Conservation (phyloP, 2,888 invertebrate species). For the Acrocyrtus sp. region DNA sequence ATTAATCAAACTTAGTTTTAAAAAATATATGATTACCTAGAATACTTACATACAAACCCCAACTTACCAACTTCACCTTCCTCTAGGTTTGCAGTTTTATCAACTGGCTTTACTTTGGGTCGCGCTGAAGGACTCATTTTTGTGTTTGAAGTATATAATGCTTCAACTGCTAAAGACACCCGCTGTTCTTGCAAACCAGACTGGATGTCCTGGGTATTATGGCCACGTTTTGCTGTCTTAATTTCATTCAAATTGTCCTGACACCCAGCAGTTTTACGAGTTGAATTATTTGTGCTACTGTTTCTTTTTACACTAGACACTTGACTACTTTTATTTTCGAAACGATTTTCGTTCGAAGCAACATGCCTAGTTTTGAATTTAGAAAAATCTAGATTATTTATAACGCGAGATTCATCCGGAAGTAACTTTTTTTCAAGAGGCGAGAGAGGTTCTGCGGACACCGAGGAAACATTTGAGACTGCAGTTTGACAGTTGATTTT, state of each 20-base stretch:
- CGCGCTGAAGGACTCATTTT: neutral
- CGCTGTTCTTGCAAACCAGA: neutral
- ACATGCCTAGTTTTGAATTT: no score
- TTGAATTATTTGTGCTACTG: neutral
- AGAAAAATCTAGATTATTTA: no score
- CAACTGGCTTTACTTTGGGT: slow-evolving; percentile 16
- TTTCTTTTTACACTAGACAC: no score
- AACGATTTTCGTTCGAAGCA: no score
- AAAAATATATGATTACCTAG: neutral
- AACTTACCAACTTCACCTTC: slow-evolving; percentile 34
- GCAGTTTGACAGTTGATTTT: no score
- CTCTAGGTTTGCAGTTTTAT: neutral
- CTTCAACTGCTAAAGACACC: slow-evolving; percentile 5
- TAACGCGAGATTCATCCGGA: no score
- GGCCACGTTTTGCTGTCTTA: neutral
- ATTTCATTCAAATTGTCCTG: no score
- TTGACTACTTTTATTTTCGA: no score
- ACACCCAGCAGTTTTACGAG: no score
- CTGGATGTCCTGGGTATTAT: neutral
- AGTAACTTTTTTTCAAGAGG: no score
- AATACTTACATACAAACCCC: neutral
- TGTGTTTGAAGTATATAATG: neutral
- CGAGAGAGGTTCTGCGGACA: no score
- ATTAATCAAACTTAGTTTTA: neutral
- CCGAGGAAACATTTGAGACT: no score